A percentile compares a stretch with the other conserved stretches of the same genome.
Evolutionary conservation across 2,888 invertebrate genomes (phyloP).

Genomic region (Plemyria rubiginata): DNA sequence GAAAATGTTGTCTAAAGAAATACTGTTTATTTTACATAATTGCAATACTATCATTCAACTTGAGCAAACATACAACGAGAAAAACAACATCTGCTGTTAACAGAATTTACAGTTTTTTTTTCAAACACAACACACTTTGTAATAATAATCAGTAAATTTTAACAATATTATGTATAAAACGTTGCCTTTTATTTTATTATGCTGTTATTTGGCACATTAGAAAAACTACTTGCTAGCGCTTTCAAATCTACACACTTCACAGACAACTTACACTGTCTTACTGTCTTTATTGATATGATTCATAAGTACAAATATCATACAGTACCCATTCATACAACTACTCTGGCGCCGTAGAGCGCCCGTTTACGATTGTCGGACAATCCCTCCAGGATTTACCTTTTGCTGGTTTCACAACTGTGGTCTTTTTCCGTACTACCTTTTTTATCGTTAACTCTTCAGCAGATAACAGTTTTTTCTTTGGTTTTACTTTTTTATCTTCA

Average conservation of each 20-base stretch:
- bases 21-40: constrained; percentile 39
- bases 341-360: constrained; percentile 68
- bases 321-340: constrained; percentile 31
- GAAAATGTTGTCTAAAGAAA: constrained; percentile 21
- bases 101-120: constrained; percentile 31
- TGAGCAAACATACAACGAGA: constrained; percentile 36
- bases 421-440: constrained; percentile 70
- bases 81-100: constrained; percentile 35
- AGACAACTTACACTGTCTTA: constrained; percentile 15
- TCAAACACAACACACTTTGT: constrained; percentile 20
- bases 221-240: constrained; percentile 15
- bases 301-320: constrained; percentile 13
- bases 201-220: constrained; percentile 20
- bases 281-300: constrained; percentile 25
- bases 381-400: constrained; percentile 72
- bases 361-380: constrained; percentile 66
- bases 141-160: constrained; percentile 11
- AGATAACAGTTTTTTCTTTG: constrained; percentile 64
- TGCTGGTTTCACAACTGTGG: constrained; percentile 46
- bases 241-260: constrained; percentile 14
- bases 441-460: constrained; percentile 67
- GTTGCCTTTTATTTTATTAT: constrained; percentile 10
- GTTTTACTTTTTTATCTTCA: constrained; percentile 66
- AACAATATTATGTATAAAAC: constrained; percentile 24
- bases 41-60: constrained; percentile 33